Base-by-base conservation (phyloP, 1,140 invertebrate species). In the Glossosoma conforme region DNA sequence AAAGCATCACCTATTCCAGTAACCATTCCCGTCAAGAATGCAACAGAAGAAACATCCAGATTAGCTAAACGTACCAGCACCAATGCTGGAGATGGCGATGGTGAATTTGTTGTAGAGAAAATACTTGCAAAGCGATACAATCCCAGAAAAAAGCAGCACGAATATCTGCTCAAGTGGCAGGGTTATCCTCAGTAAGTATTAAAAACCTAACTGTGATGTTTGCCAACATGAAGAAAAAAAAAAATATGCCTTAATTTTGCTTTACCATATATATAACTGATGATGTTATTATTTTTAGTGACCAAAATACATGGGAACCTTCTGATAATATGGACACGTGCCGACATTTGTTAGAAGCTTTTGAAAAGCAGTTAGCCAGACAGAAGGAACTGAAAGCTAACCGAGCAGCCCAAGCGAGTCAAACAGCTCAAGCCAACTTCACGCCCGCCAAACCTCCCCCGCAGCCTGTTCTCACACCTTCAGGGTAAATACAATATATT, bases 141-240 rank as follows among this genome's bases (percentile, higher is more conserved):
- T 71, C 82, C 84, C 3, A 79, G 85, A 33, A 84, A 82, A 45
- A 85, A 82, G 63, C 81, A 81, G 45, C 83, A 83, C 56, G 87
- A 90, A 68, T 90, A 89, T 68, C 68, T 89, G 58, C 75, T 90
- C 10, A 90, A 90, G 67, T 90, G 87, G 87, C 85, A 89, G 65
- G 82, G 85, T 49, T 85, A 82, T 61, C 71, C 79, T 18, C 79
- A 83, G 82, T 86, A 57, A 77, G 81, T 80, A 44, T 41, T 57
- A 42, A 41, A 6, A 8, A n/a, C n/a, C n/a, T 49, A 19, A 51
- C 21, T 57, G 49, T 18, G 25, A 20, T 57, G 14, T 45, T 19
- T 13, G 45, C 6, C 30, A 13, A 47, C 33, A 37, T 35, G 11
- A n/a, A 28, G 6, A 28, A 28, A 28, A 28, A 28, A 28, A 8